Conservation (phyloP, 2,113 vertebrate species). For the Mugil cephalus region DNA sequence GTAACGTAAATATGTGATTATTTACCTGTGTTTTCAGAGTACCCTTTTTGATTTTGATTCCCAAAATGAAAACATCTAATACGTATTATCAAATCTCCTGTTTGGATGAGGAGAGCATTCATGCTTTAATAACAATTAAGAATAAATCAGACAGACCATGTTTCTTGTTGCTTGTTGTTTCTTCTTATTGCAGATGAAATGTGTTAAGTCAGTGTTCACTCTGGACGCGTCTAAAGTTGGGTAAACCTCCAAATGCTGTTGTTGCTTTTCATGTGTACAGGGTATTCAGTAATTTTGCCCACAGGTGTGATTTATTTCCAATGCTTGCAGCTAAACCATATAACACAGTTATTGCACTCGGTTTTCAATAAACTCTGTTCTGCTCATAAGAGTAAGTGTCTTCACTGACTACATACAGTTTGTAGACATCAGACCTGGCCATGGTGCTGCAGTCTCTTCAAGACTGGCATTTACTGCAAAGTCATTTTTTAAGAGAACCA, state of each 20-base stretch:
- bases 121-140: no score
- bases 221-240: neutral
- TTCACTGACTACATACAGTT: no score
- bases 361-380: slow-evolving; percentile 44
- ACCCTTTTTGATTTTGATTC: neutral
- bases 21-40: neutral
- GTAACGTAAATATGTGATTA: neutral
- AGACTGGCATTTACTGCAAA: neutral
- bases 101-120: neutral
- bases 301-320: neutral
- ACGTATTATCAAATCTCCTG: fast-evolving
- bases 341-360: slow-evolving; percentile 3
- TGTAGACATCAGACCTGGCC: no score
- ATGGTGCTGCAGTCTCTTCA: slow-evolving; percentile 1
- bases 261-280: slow-evolving; percentile 32
- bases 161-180: neutral
- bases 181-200: neutral
- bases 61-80: neutral
- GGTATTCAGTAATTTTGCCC: neutral
- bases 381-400: neutral
- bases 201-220: slow-evolving; percentile 1
- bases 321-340: neutral
- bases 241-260: neutral
- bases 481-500: no score
- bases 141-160: no score